phyloP scores from a whole-genome alignment of 1,140 invertebrate species.

The Coenobita brevimanus region DNA sequence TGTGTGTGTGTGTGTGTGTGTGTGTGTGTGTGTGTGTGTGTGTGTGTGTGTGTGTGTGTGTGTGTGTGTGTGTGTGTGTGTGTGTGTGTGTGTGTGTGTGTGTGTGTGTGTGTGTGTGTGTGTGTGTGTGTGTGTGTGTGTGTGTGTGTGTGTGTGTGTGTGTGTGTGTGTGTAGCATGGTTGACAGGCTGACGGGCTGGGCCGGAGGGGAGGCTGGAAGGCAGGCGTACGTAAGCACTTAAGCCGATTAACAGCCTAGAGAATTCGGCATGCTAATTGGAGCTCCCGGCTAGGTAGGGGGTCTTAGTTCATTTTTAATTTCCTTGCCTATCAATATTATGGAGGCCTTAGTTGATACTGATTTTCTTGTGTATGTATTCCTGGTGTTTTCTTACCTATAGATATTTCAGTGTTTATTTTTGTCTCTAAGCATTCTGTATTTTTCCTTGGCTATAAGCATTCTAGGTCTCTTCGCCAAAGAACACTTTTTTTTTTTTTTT shows the following conservation, averaged over 20 bases:
- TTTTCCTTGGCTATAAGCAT: too few relatives aligned
- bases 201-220: neutral
- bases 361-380: too few relatives aligned
- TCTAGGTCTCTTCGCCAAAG: too few relatives aligned
- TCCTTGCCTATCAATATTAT: too few relatives aligned
- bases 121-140: neutral
- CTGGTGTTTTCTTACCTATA: too few relatives aligned
- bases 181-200: neutral
- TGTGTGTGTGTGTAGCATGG: neutral
- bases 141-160: neutral
- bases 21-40: constrained; percentile 10
- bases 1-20: neutral
- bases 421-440: too few relatives aligned
- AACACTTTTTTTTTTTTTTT: too few relatives aligned
- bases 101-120: neutral
- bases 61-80: neutral
- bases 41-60: constrained; percentile 6
- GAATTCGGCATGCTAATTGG: constrained; percentile 30
- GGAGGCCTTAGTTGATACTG: too few relatives aligned
- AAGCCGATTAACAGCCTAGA: constrained; percentile 28
- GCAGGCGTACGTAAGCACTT: constrained; percentile 12
- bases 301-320: too few relatives aligned
- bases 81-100: neutral
- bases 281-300: too few relatives aligned
- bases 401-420: too few relatives aligned